Base-by-base conservation (phyloP, 2,797 vertebrate genomes). In the Menidia menidia region DNA sequence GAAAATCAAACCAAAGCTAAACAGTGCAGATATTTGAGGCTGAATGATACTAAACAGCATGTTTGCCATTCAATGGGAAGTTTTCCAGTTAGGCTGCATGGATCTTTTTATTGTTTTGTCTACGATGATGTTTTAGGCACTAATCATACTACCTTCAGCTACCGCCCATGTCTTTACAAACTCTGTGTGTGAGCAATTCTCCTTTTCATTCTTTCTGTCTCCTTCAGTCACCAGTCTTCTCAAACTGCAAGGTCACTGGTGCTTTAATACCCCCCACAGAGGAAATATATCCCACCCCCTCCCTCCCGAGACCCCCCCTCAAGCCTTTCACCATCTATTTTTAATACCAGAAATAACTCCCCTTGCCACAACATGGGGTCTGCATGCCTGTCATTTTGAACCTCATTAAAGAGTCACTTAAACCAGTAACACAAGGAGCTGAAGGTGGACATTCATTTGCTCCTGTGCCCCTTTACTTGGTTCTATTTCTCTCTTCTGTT, bases 381-480 rank as follows among this genome's bases (percentile, higher is more conserved):
- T 68, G 72, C 88, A 89, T 92, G 89, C 87, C 89, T 89, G 88
- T 88, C 92, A 91, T 89, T 89, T 90, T 90, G 87, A 92, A 93
- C 87, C 89, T 93, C 90, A 92, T 93, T 91, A 93, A 91, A 88
- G 86, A 90, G 89, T 89, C 85, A 89, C 90, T 91, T 90, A 91
- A 90, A 88, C 83, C 77, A 35, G 88, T 87, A 93, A 91, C 88
- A 84, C 82, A 60, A 87, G 86, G 83, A 90, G 87, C 86, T 53
- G 75, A 81, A 81, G 82, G 84, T 82, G 87, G 84, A 85, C 67
- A 62, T 30, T 62, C 61, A 39, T 65, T 69, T 19, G 60, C 65
- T 78, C 75, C 54, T 12, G 30, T 14, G 39, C 66, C 68, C 66
- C 52, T 70, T 79, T 71, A 70, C 54, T 52, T 59, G 53, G 25